Evolutionary conservation across 1,140 invertebrate species (phyloP), one percentile per base, ranked within the genome.

Genomic region (Neomicropteryx cornuta): DNA sequence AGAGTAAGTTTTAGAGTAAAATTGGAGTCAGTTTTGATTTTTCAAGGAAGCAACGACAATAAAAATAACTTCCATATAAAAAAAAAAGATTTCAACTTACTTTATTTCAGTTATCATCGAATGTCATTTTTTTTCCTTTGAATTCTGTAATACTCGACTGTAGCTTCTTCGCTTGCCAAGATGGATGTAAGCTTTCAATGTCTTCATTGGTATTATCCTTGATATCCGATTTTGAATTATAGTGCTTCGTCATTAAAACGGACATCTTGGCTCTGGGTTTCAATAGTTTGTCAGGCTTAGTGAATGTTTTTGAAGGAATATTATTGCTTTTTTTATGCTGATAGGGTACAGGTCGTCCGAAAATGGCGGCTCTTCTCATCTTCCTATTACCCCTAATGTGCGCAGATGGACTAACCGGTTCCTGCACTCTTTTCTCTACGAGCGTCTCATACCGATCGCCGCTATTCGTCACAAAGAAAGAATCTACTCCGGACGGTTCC

Each of bases 141-240:
- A 46, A 46, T 27, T 33, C 29, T 2, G 46, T 40, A 6, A 53
- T 43, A 23, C 41, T 22, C 23, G 41, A 36, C 37, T 46, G 42
- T 34, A 51, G 47, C 24, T 51, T 63, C 33, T 67, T 67, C 5
- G 64, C 64, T 42, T 59, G 51, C 64, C 64, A 67, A 1, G 64
- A 67, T 2, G 64, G 63, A 52, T 67, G 64, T 42, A 65, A 33
- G 37, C 48, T 51, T 39, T 53, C 45, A 33, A 11, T 39, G 13
- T 19, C 13, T 5, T 3, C 21, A 30, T 39, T 23, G 21, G 4
- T 18, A 39, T 33, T 39, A 10, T 34, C 14, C 21, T 23, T 23
- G 13, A 18, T 29, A 16, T 43, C 19, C 11, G 17, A 40, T 36
- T 32, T 44, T 14, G 31, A 23, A 13, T 5, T 19, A 22, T 33